Conservation (phyloP, 2,113 vertebrate species). For the Alligator mississippiensis region DNA sequence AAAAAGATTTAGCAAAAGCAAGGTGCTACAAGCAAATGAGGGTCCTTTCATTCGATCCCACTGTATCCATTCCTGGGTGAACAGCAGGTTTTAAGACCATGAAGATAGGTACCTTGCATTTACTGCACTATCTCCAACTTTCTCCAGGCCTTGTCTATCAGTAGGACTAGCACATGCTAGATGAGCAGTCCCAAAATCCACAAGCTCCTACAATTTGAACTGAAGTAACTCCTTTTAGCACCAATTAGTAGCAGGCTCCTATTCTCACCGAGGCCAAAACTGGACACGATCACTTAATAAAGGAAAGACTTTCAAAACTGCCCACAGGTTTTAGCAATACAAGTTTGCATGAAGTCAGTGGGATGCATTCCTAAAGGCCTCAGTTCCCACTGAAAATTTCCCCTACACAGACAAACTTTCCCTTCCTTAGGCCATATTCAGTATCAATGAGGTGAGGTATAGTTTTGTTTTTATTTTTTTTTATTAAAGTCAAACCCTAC, state of each 20-base stretch:
- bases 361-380: not conserved
- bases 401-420: not conserved
- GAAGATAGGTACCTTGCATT: not conserved
- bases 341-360: not conserved
- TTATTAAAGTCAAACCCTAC: not conserved
- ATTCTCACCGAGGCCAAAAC: not conserved
- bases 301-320: not conserved
- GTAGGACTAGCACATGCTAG: not conserved
- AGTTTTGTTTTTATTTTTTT: not conserved
- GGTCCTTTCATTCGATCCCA: constrained; percentile 51
- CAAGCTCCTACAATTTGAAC: not conserved
- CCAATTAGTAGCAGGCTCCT: not conserved
- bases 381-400: not conserved
- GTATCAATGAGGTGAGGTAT: not conserved
- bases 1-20: constrained; percentile 21
- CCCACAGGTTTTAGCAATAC: not conserved
- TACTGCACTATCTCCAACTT: constrained; percentile 23
- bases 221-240: not conserved
- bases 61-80: not conserved
- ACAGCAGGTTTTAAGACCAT: constrained; percentile 25
- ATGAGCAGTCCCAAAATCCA: not conserved
- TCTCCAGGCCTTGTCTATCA: not conserved
- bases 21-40: constrained; percentile 39
- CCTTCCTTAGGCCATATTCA: rapidly evolving
- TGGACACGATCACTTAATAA: not conserved